phyloP scores from a whole-genome alignment of 2,797 vertebrate genomes.

The Glyptemys insculpta region DNA sequence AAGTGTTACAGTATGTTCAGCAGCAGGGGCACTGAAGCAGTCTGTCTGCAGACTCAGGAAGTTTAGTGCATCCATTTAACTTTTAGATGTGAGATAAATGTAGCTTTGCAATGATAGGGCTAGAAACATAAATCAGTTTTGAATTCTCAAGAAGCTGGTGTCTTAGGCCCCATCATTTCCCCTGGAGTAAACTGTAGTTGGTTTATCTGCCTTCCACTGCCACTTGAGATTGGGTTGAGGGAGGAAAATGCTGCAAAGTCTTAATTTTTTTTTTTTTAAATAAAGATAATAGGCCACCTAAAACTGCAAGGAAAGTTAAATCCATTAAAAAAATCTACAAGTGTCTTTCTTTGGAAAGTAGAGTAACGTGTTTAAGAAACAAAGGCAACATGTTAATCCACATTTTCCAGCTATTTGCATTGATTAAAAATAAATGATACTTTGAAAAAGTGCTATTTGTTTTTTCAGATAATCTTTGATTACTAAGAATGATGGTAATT shows the following conservation, averaged over 20 bases:
- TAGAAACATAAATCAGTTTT: background rate
- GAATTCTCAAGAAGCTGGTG: background rate
- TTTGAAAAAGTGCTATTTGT: background rate
- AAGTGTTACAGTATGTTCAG: fast-evolving
- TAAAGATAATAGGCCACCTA: background rate
- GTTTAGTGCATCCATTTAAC: fast-evolving
- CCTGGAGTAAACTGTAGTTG: background rate
- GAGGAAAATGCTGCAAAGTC: background rate
- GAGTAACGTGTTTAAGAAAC: background rate
- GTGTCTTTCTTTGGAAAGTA: background rate
- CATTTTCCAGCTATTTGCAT: background rate
- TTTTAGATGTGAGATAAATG: fast-evolving
- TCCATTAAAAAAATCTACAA: background rate
- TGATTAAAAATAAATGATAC: background rate
- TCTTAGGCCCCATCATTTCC: fast-evolving
- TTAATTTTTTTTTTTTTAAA: background rate
- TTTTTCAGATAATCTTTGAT: background rate
- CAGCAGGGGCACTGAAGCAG: fast-evolving
- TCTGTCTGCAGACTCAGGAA: fast-evolving
- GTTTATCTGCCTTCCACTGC: background rate
- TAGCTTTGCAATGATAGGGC: background rate
- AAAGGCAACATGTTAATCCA: background rate
- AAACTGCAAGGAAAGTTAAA: background rate
- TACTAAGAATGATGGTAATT: background rate
- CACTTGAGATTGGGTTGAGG: background rate